Evolutionary conservation across 2,888 invertebrate species (phyloP).

Genomic region (Morpho deidamia): DNA sequence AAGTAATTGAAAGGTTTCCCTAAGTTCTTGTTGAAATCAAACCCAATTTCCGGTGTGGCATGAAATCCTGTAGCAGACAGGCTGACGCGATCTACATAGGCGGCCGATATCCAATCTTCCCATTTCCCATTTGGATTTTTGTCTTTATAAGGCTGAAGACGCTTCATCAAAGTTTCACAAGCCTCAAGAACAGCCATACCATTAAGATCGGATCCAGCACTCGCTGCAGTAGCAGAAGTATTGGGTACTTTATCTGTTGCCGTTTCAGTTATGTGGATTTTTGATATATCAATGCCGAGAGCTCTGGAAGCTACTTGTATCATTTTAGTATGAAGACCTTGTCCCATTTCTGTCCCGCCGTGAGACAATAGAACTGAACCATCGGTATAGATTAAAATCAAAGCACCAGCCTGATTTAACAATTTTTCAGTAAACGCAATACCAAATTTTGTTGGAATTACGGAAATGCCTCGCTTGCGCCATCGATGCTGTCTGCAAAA

Average conservation of each 20-base stretch:
- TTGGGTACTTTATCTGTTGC: constrained; percentile 95
- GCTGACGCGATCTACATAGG: constrained; percentile 87
- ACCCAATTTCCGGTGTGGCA: constrained; percentile 85
- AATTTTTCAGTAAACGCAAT: constrained; percentile 87
- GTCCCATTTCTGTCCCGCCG: constrained; percentile 98
- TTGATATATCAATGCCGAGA: constrained; percentile 82
- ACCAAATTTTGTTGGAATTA: constrained; percentile 91
- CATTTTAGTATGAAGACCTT: constrained; percentile 97
- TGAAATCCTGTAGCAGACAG: constrained; percentile 92
- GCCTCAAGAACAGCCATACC: constrained; percentile 94
- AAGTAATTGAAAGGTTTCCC: constrained; percentile 90
- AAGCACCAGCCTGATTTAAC: constrained; percentile 91
- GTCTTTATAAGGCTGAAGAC: constrained; percentile 86
- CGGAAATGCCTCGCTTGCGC: constrained; percentile 90
- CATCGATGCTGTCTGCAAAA: constrained; percentile 84
- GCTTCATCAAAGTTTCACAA: constrained; percentile 84
- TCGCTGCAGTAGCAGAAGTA: constrained; percentile 93
- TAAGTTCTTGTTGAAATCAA: constrained; percentile 82
- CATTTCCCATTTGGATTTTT: constrained; percentile 88
- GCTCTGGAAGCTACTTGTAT: constrained; percentile 91
- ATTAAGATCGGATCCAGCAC: constrained; percentile 92
- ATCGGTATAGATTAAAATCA: constrained; percentile 91
- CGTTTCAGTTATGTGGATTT: constrained; percentile 90
- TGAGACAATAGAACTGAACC: constrained; percentile 93
- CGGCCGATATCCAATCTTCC: constrained; percentile 89